Percentiles rank a stretch among this genome's conserved stretches.
Conservation (phyloP, 2,113 vertebrate genomes). For the Silurus meridionalis region DNA sequence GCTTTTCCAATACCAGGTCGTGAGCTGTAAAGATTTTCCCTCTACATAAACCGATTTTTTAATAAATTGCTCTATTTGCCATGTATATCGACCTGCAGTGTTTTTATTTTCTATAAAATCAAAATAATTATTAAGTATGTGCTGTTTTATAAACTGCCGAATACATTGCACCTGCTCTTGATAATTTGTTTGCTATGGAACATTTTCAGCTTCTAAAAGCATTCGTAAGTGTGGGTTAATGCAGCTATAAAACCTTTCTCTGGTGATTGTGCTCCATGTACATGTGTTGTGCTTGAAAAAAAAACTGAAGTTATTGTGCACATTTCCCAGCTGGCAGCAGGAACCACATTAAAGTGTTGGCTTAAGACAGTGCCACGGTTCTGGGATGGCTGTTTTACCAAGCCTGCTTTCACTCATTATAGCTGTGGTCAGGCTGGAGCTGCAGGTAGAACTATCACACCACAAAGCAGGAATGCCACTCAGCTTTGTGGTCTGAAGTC, state of each 20-base stretch:
- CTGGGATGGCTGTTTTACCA: slow-evolving; percentile 38
- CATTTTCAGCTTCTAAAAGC: slow-evolving; percentile 5
- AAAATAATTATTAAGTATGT: background rate
- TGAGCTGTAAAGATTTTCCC: slow-evolving; percentile 4
- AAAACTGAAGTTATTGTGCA: slow-evolving; percentile 45
- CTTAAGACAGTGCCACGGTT: slow-evolving; percentile 26
- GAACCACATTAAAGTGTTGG: slow-evolving; percentile 49
- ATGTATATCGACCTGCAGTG: background rate
- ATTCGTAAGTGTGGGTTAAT: slow-evolving; percentile 32
- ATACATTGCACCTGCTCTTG: slow-evolving; percentile 21
- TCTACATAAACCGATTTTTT: background rate
- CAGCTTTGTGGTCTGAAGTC: slow-evolving; percentile 40
- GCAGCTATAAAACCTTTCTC: slow-evolving; percentile 40
- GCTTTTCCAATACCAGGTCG: background rate
- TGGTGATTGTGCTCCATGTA: slow-evolving; percentile 29
- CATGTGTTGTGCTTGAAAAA: slow-evolving; percentile 32
- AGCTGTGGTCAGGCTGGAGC: slow-evolving; percentile 46
- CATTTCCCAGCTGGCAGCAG: slow-evolving; percentile 47
- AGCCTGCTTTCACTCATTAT: slow-evolving; percentile 45
- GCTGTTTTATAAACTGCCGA: slow-evolving; percentile 3
- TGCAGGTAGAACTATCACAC: slow-evolving; percentile 51
- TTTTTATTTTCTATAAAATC: background rate
- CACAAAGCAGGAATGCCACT: slow-evolving; percentile 50
- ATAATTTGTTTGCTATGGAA: slow-evolving; percentile 23
- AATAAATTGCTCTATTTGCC: background rate